Evolutionary conservation across 23 tunicate species (phyloP).

Genomic region (Trididemnum miniatum): DNA sequence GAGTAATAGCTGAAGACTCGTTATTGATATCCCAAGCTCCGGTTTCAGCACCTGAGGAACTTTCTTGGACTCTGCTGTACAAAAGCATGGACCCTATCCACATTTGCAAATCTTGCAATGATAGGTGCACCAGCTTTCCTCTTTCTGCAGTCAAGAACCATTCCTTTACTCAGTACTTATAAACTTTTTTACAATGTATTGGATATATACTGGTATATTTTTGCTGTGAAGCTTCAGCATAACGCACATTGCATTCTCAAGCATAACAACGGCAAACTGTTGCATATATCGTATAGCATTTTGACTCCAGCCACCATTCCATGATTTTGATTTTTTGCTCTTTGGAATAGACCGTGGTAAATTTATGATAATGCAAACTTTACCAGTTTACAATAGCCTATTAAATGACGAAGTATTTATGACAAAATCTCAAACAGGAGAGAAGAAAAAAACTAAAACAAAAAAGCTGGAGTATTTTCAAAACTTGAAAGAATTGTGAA

Average conservation of each 20-base stretch:
- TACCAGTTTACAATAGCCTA: too few relatives aligned
- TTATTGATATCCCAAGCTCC: neutral
- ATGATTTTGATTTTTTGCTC: constrained; percentile 8
- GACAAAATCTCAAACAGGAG: neutral
- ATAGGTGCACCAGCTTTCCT: neutral
- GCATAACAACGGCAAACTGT: neutral
- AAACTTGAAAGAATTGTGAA: constrained; percentile 9
- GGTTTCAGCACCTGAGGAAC: neutral
- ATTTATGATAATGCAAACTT: neutral
- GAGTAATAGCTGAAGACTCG: neutral
- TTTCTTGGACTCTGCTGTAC: too few relatives aligned
- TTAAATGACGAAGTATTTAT: neutral
- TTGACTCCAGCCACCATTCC: neutral
- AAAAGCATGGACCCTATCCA: neutral
- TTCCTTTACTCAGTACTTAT: constrained; percentile 3
- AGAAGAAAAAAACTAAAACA: neutral
- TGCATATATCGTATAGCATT: constrained; percentile 11
- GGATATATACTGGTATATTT: neutral
- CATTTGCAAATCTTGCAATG: neutral
- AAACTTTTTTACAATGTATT: neutral
- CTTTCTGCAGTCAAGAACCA: constrained; percentile 6
- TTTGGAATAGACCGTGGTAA: constrained; percentile 4
- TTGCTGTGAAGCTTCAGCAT: neutral
- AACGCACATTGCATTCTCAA: constrained; percentile 8
- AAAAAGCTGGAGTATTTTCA: neutral